Evolutionary conservation across 2,888 invertebrate genomes (phyloP), one percentile per base, ranked within the genome.

Genomic region (Stenolophus ochropezus): DNA sequence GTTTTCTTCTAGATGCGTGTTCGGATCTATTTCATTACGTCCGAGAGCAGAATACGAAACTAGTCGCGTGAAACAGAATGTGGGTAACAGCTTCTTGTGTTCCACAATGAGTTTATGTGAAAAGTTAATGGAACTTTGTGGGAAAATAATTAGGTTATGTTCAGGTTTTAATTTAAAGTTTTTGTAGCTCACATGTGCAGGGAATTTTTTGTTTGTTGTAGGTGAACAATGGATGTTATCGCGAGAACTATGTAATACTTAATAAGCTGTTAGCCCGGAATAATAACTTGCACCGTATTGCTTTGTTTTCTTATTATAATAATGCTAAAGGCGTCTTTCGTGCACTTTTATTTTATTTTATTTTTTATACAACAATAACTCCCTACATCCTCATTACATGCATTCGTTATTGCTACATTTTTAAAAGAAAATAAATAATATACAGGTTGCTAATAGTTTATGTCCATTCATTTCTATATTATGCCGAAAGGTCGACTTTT

Each of bases 1-100:
- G 51, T 75, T 75, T 75, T 75, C 75, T 53, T 73, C 75, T 75
- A 51, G 75, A 75, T 75, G 75, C 53, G 75, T 75, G 75, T 75
- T 75, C 53, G 53, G 51, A 53, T 75, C 75, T 75, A 75, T 75
- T 75, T 75, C 75, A 75, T 75, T 75, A 75, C 18, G 53, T 53
- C 21, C 75, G 75, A 53, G 75, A 25, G 20, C 47, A 27, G 75
- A 75, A 75, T 75, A 75, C 27, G 53, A 75, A 53, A 53, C 75
- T 53, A 73, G 73, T 49, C 47, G 49, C 16, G 75, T 53, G 73
- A 73, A 49, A 73, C 73, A 73, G 49, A 73, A 73, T 73, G 73
- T 69, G 47, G 73, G 73, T 73, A 73, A 73, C 65, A 69, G 65
- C 65, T 69, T 33, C 65, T 69, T 33, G 65, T 33, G 21, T 33